These are phyloP conservation scores for Chrysina gloriosa DNA, from an alignment of 2,888 invertebrate genomes.

Conservation along the genomic window DNA sequence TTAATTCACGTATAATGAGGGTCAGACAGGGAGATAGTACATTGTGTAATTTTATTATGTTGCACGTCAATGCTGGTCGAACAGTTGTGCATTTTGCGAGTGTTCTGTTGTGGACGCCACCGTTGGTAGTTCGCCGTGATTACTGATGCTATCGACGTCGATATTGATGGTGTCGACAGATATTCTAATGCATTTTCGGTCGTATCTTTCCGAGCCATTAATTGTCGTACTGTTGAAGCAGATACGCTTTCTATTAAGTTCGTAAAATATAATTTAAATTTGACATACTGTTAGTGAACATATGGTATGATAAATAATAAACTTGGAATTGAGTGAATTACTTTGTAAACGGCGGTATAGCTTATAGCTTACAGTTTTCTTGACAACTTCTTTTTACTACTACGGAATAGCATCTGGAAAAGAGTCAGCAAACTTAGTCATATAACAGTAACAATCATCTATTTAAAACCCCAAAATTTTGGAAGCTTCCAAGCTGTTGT, in stretches of 20 bases:
- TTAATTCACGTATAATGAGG: slow-evolving; percentile 58
- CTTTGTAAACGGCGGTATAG: not conserved
- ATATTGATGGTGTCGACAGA: slow-evolving; percentile 39
- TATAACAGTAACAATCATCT: too few relatives aligned
- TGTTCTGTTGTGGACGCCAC: slow-evolving; percentile 45
- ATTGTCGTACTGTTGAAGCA: not conserved
- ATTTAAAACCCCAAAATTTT: too few relatives aligned
- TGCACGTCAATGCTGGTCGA: slow-evolving; percentile 56
- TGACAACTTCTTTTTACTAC: too few relatives aligned
- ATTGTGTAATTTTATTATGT: slow-evolving; percentile 58
- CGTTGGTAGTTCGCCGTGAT: slow-evolving; percentile 40
- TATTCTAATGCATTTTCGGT: slow-evolving; percentile 35
- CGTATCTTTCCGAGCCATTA: slow-evolving; percentile 25
- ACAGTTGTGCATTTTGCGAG: slow-evolving; percentile 58
- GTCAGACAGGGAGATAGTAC: slow-evolving; percentile 55
- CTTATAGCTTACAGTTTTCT: not conserved
- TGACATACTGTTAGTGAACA: not conserved
- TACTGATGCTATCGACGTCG: slow-evolving; percentile 26
- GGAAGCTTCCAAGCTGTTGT: too few relatives aligned
- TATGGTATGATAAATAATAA: too few relatives aligned
- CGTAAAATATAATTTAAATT: slow-evolving; percentile 2
- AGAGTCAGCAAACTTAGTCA: too few relatives aligned
- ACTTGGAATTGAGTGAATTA: too few relatives aligned
- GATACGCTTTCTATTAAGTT: slow-evolving; percentile 8
- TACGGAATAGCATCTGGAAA: too few relatives aligned